Percentiles rank a stretch among this genome's conserved stretches.
Conservation (phyloP, 2,888 invertebrate species). For the Acrobasis repandana region DNA sequence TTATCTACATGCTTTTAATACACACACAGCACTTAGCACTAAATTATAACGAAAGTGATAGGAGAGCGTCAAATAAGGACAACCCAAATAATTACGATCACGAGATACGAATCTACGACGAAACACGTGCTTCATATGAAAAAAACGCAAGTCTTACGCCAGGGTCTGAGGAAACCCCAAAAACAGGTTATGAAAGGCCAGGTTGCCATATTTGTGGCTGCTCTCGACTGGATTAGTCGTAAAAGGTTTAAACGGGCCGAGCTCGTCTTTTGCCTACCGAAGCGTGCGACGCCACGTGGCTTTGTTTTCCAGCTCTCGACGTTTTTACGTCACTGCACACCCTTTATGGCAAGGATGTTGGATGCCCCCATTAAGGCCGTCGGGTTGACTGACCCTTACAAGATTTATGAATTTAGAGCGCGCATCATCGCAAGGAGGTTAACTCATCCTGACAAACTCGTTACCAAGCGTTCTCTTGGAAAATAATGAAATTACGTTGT, state of each 20-base stretch:
- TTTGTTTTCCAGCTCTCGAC: constrained; percentile 59
- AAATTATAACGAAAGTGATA: constrained; percentile 14
- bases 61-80: constrained; percentile 23
- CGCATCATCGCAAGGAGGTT: constrained; percentile 21
- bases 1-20: background rate
- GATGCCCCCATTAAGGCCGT: constrained; percentile 62
- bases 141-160: constrained; percentile 58
- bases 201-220: constrained; percentile 78
- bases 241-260: constrained; percentile 79
- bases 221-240: constrained; percentile 79
- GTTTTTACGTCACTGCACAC: constrained; percentile 64
- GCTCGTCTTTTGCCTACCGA: constrained; percentile 68
- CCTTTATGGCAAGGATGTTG: constrained; percentile 66
- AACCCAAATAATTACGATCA: constrained; percentile 24
- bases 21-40: too few relatives aligned
- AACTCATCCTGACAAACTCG: constrained; percentile 2
- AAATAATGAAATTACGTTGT: constrained; percentile 16
- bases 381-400: constrained; percentile 57
- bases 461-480: constrained; percentile 12
- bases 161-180: constrained; percentile 79
- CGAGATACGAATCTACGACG: constrained; percentile 29
- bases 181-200: constrained; percentile 80
- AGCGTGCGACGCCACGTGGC: constrained; percentile 62
- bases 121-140: constrained; percentile 52
- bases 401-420: constrained; percentile 36